These are phyloP conservation scores for Scleropages formosus DNA, from an alignment of 2,797 vertebrate species.

Conservation along the genomic window DNA sequence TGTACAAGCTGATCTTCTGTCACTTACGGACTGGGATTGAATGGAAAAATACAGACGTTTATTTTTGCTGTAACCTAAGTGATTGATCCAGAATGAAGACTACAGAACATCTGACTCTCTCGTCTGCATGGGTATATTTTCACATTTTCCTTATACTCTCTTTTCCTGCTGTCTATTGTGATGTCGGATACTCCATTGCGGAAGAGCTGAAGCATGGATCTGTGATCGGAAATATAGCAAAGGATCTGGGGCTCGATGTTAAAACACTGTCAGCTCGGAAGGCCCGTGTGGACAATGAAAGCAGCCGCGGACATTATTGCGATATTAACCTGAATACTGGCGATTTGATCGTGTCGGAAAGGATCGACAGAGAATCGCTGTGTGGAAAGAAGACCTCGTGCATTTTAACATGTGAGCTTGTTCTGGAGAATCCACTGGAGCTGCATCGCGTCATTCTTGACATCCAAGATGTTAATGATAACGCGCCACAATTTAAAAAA, in stretches of 20 bases:
- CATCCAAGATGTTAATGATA: constrained; percentile 65
- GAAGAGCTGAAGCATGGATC: constrained; percentile 41
- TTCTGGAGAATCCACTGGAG: constrained; percentile 59
- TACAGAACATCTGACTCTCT: too few species aligned
- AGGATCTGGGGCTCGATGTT: constrained; percentile 24
- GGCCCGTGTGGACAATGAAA: constrained; percentile 44
- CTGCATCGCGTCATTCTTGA: constrained; percentile 56
- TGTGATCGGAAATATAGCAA: constrained; percentile 42
- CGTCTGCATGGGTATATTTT: too few species aligned
- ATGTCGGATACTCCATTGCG: constrained; percentile 39
- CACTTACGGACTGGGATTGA: too few species aligned
- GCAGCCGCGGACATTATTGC: constrained; percentile 26
- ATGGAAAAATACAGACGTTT: too few species aligned
- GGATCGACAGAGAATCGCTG: constrained; percentile 59
- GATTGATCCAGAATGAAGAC: too few species aligned
- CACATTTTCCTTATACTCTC: background rate
- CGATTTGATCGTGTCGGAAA: constrained; percentile 46
- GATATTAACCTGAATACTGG: constrained; percentile 39
- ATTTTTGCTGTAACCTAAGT: too few species aligned
- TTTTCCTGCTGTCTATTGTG: constrained; percentile 9
- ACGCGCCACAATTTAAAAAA: constrained; percentile 54
- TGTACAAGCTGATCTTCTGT: too few species aligned
- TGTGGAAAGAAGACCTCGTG: constrained; percentile 49
- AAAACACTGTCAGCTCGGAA: constrained; percentile 38
- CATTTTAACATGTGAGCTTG: constrained; percentile 51